Base-by-base conservation (phyloP, 2,113 vertebrate species). In the Tringa solitaria region DNA sequence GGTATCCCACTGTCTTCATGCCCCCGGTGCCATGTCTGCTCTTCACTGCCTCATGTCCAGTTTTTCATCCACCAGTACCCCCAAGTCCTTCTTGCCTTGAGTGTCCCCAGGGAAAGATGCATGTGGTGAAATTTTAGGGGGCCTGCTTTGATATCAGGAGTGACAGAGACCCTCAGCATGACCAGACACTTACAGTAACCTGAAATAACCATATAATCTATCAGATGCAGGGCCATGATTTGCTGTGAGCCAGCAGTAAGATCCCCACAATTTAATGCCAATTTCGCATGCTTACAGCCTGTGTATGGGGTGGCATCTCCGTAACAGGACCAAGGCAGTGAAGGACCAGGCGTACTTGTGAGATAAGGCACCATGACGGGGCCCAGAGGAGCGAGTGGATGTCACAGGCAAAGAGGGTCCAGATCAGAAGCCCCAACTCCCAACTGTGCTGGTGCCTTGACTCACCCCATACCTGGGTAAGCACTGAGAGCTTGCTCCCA, bases 91-190 rank as follows among this genome's bases (percentile, higher is more conserved):
- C 74, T 37, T 13, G 2, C 1, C 45, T 67, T 56, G 64, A 39
- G 21, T 1, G 0, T 19, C 20, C 35, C 6, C 41, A 45, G 50
- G 35, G 54, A 68, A 21, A 80, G 78, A 77, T 17, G 35, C 14
- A 28, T 0, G 4, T 0, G 0, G 3, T 51, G 56, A 79, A 22
- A 54, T 75, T 73, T 88, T 78, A 54, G 37, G 51, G 10, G 18
- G 6, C 6, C 78, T 89, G 26, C n/a, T 90, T 77, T 67, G n/a
- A 32, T 37, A 50, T 26, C 4, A 5, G 75, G 35, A 75, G 33
- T 24, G 21, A 60, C 33, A 76, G 76, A 89, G 57, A 15, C 33
- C n/a, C 51, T 75, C 67, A 57, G 23, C 22, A 23, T 20, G 46
- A 63, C 18, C 63, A 30, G 59, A 39, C 15, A 27, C 28, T 68